Conservation (phyloP, 1,140 invertebrate species). For the Philotrypesis tridentata region DNA sequence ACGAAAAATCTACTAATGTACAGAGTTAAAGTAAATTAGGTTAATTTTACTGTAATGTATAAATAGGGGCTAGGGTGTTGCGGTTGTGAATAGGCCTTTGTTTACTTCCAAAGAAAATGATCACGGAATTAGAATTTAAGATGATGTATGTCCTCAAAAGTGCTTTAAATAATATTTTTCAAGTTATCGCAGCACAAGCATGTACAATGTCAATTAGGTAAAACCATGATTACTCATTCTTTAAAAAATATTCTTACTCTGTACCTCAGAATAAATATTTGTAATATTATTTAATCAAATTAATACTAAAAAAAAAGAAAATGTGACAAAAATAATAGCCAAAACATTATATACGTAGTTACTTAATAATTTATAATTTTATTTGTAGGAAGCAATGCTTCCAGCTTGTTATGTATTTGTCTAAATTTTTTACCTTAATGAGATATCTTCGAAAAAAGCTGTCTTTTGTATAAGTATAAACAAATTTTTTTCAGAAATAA, state of each 20-base stretch:
- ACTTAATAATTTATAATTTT: not conserved
- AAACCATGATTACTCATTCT: not conserved
- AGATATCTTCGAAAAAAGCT: not conserved
- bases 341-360: not conserved
- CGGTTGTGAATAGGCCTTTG: constrained; percentile 39
- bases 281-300: no score
- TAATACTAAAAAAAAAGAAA: no score
- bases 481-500: no score
- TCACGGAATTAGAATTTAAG: not conserved
- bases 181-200: not conserved
- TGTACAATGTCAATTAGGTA: constrained; percentile 56
- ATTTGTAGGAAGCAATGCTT: not conserved
- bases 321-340: no score
- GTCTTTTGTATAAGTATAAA: not conserved
- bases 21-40: not conserved
- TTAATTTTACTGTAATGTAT: not conserved
- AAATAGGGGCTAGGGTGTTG: not conserved
- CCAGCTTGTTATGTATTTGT: not conserved
- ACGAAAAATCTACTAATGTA: not conserved
- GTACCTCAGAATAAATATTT: no score
- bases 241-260: not conserved
- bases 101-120: constrained; percentile 15
- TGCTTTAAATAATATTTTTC: constrained; percentile 22
- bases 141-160: not conserved
- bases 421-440: not conserved